A percentile compares a stretch with the other conserved stretches of the same genome.
Evolutionary conservation across 2,888 invertebrate genomes (phyloP).

Genomic region (Orthosia cruda): DNA sequence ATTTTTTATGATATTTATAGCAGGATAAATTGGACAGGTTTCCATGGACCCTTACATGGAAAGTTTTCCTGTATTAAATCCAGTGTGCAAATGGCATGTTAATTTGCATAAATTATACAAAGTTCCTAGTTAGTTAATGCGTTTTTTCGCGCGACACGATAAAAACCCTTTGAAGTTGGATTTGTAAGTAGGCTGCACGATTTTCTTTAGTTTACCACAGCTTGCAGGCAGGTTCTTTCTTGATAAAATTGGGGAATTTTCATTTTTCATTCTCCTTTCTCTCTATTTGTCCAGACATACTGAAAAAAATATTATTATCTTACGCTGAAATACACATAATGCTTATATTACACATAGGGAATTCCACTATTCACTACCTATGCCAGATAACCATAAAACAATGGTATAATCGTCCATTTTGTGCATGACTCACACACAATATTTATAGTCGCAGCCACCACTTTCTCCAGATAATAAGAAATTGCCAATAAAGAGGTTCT

Average conservation of each 20-base stretch:
- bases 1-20: constrained; percentile 30
- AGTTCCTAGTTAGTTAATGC: neutral
- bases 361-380: neutral
- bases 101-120: constrained; percentile 24
- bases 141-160: neutral
- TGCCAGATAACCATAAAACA: neutral
- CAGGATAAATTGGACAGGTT: constrained; percentile 27
- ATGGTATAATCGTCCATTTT: constrained; percentile 1
- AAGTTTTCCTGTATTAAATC: constrained; percentile 3
- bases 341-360: neutral
- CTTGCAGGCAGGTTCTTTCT: no score
- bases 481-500: constrained; percentile 60
- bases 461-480: constrained; percentile 58
- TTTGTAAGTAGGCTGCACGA: no score
- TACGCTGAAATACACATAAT: neutral
- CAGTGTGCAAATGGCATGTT: neutral
- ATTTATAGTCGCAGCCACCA: constrained; percentile 15
- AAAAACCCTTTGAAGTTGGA: no score
- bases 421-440: constrained; percentile 46
- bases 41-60: constrained; percentile 1
- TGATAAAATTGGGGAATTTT: neutral
- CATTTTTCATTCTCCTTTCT: neutral
- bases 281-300: no score
- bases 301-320: neutral
- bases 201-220: no score